Percentiles rank a stretch among this genome's conserved stretches.
These are phyloP conservation scores for Apeltes quadracus DNA, from an alignment of 2,113 vertebrate genomes.

Conservation along the genomic window DNA sequence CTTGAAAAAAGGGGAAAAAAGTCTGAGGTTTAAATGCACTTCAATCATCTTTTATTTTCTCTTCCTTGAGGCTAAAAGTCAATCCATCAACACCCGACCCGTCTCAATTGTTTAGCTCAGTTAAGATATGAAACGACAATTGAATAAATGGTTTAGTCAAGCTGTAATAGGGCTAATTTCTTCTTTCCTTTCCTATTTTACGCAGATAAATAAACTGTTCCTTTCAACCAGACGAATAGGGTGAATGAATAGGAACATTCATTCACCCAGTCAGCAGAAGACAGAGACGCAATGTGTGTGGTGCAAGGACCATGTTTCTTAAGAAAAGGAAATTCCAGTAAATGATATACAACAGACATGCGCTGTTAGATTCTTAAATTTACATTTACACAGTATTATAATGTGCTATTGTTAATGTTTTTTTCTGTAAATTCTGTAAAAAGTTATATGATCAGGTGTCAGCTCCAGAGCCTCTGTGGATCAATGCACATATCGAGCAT, in stretches of 20 bases:
- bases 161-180: not conserved
- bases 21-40: not conserved
- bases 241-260: too few relatives aligned
- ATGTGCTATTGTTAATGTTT: not conserved
- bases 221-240: not conserved
- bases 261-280: not conserved
- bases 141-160: not conserved
- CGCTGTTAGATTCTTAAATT: not conserved
- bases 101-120: not conserved
- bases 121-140: not conserved
- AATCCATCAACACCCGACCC: too few relatives aligned
- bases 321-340: not conserved
- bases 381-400: not conserved
- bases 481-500: constrained; percentile 5
- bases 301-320: not conserved
- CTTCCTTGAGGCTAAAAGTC: too few relatives aligned
- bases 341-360: not conserved
- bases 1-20: not conserved
- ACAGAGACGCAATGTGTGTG: too few relatives aligned
- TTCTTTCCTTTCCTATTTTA: not conserved
- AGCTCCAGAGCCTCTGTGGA: not conserved
- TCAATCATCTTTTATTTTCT: not conserved
- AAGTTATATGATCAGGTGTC: not conserved
- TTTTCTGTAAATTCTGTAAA: not conserved
- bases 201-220: not conserved